Base-by-base conservation (phyloP, 2,888 invertebrate species). In the Petrolisthes manimaculis region DNA sequence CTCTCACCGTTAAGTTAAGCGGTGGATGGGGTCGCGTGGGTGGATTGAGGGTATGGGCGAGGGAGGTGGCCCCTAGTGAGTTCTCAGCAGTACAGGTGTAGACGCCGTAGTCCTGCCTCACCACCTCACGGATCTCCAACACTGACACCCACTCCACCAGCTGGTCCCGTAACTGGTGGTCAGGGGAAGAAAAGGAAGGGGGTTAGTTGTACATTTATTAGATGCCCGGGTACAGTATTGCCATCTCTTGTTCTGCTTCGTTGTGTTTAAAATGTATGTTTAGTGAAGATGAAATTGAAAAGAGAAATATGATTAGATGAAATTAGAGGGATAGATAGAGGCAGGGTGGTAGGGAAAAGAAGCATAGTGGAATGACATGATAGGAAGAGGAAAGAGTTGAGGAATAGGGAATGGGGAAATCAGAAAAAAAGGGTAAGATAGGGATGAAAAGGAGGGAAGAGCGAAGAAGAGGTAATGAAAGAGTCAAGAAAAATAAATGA, bases 11-110 rank as follows among this genome's bases (percentile, higher is more conserved):
- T 9, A 97, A 93, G 90, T 95, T 95, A 90, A 95, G 94, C 9
- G 97, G 97, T 91, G 95, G 94, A 93, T 96, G 96, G 5, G 97
- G 97, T 54, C 95, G 95, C 74, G 97, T 97, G 84, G 97, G 98
- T 75, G 97, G 96, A 93, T 97, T 96, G 91, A 99, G 93, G 24
- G 95, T 95, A 18, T 98, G 96, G n/a, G 95, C 95, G 84, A 96
- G 95, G 0, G 95, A 95, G 37, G 96, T 95, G 92, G 96, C 95
- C 0, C 98, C 98, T 92, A 97, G 93, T 86, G 96, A 96, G 92
- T 99, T 99, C 90, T 95, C 94, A 0, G 97, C 97, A 0, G 96
- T 95, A 93, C 99, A 99, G 92, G 96, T 96, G 92, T 98, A 99
- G 55, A 95, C 95, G 0, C 98, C 98, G 92, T 98, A 98, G 93